Percentiles rank a stretch among this genome's conserved stretches.
phyloP scores from a whole-genome alignment of 2,797 vertebrate species.

The Phaenicophaeus curvirostris region DNA sequence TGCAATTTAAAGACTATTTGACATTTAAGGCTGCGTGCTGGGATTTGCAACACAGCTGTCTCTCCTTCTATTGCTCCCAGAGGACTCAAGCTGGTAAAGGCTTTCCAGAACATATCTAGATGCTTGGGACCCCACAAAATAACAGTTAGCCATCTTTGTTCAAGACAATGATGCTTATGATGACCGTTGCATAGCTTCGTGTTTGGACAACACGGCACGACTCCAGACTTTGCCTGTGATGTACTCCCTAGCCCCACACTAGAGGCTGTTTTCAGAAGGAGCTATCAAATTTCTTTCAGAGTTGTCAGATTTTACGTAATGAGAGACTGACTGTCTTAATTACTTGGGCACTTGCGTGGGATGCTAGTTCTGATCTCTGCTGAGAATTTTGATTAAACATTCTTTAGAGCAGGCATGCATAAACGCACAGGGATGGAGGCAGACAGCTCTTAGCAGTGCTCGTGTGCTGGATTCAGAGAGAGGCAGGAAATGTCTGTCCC shows the following conservation, averaged over 20 bases:
- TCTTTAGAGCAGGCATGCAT: not conserved
- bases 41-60: not conserved
- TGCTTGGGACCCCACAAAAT: not conserved
- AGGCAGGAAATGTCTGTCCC: not conserved
- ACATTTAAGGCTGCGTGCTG: not conserved
- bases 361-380: not conserved
- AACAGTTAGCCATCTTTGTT: not conserved
- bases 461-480: not conserved
- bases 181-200: not conserved
- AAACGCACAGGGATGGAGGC: not conserved
- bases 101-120: not conserved
- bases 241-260: not conserved
- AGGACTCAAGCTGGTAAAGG: not conserved
- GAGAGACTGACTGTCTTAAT: not conserved
- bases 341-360: not conserved
- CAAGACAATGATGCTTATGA: not conserved
- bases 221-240: not conserved
- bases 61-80: not conserved
- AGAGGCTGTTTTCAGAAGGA: not conserved
- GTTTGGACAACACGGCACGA: not conserved
- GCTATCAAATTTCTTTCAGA: not conserved
- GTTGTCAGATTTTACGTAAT: not conserved
- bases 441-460: not conserved
- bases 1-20: not conserved
- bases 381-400: conserved; percentile 6